These are phyloP conservation scores for Brachionus sp. DNA, from an alignment of 1,140 invertebrate species.

Conservation along the genomic window DNA sequence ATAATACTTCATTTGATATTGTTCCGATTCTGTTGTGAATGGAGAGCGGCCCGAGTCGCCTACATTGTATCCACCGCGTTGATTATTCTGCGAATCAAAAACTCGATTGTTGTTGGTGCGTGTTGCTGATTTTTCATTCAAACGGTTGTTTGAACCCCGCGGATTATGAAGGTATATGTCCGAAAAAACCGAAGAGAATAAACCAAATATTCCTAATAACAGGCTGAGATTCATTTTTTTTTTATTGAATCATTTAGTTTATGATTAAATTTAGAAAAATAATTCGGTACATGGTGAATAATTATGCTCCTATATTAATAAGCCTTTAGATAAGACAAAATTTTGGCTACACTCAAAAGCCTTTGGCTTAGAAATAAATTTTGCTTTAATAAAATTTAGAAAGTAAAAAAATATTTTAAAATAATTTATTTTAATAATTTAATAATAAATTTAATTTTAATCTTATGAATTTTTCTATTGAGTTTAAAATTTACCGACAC, in stretches of 20 bases:
- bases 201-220: background rate
- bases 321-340: background rate
- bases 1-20: constrained; percentile 60
- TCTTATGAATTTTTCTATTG: too few species aligned
- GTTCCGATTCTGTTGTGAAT: constrained; percentile 50
- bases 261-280: background rate
- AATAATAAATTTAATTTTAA: too few species aligned
- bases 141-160: constrained; percentile 56
- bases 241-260: background rate
- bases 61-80: constrained; percentile 59
- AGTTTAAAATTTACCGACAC: too few species aligned
- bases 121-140: constrained; percentile 55
- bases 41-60: constrained; percentile 51
- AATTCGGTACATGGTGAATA: background rate
- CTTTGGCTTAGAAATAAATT: too few species aligned
- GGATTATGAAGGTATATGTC: constrained; percentile 57
- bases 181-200: background rate
- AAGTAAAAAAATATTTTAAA: too few species aligned
- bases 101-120: constrained; percentile 55
- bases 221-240: background rate
- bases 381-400: too few species aligned
- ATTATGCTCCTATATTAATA: background rate
- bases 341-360: background rate
- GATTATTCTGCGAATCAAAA: constrained; percentile 60
- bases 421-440: too few species aligned